These are phyloP conservation scores for Dryobates pubescens DNA, from an alignment of 2,797 vertebrate species.

Conservation along the genomic window DNA sequence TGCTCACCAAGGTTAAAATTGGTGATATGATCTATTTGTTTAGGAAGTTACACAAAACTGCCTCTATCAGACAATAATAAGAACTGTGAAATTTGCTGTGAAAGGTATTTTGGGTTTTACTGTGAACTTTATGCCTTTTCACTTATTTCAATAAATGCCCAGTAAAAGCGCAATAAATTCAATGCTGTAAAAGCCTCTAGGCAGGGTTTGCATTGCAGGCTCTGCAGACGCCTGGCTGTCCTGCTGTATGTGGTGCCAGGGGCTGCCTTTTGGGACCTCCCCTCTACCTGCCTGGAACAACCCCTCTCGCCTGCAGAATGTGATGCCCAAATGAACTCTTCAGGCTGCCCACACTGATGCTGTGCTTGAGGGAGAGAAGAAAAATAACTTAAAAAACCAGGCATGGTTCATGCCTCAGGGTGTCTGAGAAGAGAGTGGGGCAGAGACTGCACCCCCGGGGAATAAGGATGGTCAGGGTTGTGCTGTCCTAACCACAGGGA, in stretches of 20 bases:
- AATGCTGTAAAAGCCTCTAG: neutral
- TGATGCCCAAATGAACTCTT: neutral
- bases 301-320: fast-evolving
- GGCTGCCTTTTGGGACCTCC: neutral
- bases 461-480: too few species aligned
- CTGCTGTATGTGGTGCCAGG: neutral
- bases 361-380: neutral
- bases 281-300: neutral
- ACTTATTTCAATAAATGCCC: conserved; percentile 12
- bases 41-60: conserved; percentile 17
- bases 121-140: conserved; percentile 27
- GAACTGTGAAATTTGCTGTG: neutral
- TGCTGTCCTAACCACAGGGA: neutral
- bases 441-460: too few species aligned
- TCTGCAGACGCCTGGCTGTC: neutral
- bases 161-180: conserved; percentile 8
- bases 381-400: fast-evolving
- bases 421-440: neutral
- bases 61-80: neutral
- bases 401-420: neutral
- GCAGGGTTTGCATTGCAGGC: neutral
- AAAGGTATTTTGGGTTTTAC: conserved; percentile 8
- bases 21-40: conserved; percentile 19
- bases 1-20: conserved; percentile 15
- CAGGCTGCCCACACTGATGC: fast-evolving